Evolutionary conservation across 2,113 vertebrate species (phyloP).

Genomic region (Gobio gobio): DNA sequence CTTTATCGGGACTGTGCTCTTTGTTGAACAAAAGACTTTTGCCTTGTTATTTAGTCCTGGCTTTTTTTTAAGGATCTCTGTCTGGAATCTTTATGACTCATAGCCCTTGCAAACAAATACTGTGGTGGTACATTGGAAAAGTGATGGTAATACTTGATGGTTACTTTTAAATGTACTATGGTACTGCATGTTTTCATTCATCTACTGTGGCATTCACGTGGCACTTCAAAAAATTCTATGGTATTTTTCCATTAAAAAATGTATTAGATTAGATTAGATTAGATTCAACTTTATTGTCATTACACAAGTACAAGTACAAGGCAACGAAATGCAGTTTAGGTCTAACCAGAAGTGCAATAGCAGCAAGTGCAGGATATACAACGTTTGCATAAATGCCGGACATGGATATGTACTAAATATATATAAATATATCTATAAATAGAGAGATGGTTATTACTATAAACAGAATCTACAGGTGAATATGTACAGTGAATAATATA

Average conservation of each 20-base stretch:
- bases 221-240: background rate
- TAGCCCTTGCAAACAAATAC: background rate
- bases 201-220: background rate
- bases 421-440: no score
- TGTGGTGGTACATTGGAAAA: background rate
- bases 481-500: no score
- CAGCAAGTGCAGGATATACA: no score
- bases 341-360: no score
- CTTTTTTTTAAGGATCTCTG: background rate
- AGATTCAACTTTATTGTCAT: no score
- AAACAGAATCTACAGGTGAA: no score
- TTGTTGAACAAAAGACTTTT: slow-evolving; percentile 7
- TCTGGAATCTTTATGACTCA: slow-evolving; percentile 17
- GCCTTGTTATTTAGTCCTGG: slow-evolving; percentile 14
- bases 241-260: background rate
- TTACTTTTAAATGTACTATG: background rate
- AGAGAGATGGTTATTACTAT: no score
- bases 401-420: no score
- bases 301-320: no score
- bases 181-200: background rate
- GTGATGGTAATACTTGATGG: background rate
- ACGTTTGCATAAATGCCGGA: no score
- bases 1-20: background rate
- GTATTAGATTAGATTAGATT: no score
- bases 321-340: no score